Percentiles rank a stretch among this genome's conserved stretches.
These are phyloP conservation scores for Holacanthella duospinosa DNA, from an alignment of 2,888 invertebrate genomes.

Conservation along the genomic window DNA sequence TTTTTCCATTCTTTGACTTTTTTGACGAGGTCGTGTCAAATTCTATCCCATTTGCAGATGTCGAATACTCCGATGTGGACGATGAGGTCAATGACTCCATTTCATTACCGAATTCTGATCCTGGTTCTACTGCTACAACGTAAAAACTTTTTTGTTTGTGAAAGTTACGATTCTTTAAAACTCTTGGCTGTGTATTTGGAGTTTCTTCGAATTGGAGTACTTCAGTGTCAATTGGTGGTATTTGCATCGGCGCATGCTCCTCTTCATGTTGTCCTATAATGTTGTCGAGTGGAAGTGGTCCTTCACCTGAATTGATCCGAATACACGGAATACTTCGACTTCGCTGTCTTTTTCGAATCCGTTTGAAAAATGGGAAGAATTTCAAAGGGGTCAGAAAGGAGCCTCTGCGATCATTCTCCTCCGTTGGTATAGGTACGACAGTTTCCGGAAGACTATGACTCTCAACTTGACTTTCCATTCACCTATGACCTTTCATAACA, in stretches of 20 bases:
- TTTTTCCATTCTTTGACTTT: background rate
- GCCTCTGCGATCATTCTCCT: background rate
- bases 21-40: background rate
- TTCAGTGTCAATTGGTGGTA: background rate
- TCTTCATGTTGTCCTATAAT: too few relatives aligned
- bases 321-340: conserved; percentile 7
- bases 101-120: background rate
- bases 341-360: background rate
- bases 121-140: too few relatives aligned
- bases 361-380: background rate
- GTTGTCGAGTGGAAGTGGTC: conserved; percentile 4
- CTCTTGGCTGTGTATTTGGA: too few relatives aligned
- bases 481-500: too few relatives aligned
- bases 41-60: background rate
- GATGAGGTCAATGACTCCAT: background rate
- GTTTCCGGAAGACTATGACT: background rate
- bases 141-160: background rate
- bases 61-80: too few relatives aligned
- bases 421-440: background rate
- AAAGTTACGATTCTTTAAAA: too few relatives aligned
- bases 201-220: background rate
- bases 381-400: background rate
- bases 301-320: conserved; percentile 10
- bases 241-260: background rate
- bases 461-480: background rate